These are phyloP conservation scores for Atractosteus spatula DNA, from an alignment of 2,113 vertebrate species.

Conservation along the genomic window DNA sequence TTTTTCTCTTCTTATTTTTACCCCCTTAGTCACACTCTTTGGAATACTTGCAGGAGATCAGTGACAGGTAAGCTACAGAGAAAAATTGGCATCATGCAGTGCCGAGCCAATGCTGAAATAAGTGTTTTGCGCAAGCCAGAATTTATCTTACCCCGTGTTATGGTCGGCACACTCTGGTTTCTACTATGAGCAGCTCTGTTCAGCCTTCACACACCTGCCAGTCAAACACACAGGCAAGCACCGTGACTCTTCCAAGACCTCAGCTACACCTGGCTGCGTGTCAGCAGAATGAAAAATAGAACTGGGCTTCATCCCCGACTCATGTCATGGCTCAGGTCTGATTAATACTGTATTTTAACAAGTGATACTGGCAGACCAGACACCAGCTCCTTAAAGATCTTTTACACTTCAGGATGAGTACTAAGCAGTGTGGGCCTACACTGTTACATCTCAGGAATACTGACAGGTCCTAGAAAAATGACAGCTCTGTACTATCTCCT, in stretches of 20 bases:
- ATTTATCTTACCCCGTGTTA: too few species aligned
- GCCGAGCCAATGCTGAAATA: too few species aligned
- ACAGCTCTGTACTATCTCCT: conserved; percentile 26
- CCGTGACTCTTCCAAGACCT: neutral
- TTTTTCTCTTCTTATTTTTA: too few species aligned
- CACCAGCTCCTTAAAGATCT: conserved; percentile 3
- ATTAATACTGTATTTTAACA: neutral
- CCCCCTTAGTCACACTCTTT: too few species aligned
- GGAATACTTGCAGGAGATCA: too few species aligned
- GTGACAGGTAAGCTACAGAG: too few species aligned
- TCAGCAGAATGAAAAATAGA: neutral
- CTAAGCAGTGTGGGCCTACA: neutral
- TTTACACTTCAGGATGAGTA: neutral
- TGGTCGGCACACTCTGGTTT: too few species aligned
- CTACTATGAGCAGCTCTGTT: too few species aligned
- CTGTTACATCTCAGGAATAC: neutral
- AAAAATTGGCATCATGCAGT: too few species aligned
- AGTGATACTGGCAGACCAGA: neutral
- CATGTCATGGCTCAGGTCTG: neutral
- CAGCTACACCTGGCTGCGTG: conserved; percentile 3
- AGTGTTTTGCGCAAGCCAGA: too few species aligned
- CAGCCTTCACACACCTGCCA: too few species aligned
- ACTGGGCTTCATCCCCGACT: neutral
- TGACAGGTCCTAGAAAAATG: conserved; percentile 20
- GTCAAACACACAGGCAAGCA: neutral